Evolutionary conservation across 2,888 invertebrate genomes (phyloP).

Genomic region (Plebejus melissa): DNA sequence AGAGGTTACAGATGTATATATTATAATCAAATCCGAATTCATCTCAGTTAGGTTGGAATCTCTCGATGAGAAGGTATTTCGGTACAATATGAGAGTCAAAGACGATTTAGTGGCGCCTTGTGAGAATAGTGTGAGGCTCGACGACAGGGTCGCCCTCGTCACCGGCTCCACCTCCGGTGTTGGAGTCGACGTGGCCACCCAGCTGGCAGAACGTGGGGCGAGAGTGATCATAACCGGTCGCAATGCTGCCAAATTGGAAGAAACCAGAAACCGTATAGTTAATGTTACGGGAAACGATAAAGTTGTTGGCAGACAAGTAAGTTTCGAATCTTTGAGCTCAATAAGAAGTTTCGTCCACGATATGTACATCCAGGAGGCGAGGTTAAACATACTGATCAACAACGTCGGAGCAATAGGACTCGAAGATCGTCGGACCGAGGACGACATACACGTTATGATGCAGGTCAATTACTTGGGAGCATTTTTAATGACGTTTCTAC

Average conservation of each 20-base stretch:
- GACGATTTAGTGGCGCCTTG: constrained; percentile 49
- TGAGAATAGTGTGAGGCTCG: constrained; percentile 47
- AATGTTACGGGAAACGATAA: constrained; percentile 45
- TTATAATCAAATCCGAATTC: background rate
- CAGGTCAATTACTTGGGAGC: constrained; percentile 73
- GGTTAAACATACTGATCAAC: constrained; percentile 66
- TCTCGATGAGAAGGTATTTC: background rate
- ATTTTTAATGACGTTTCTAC: constrained; percentile 55
- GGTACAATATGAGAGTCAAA: background rate
- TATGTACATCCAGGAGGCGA: constrained; percentile 66
- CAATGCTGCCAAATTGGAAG: constrained; percentile 51
- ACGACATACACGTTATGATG: constrained; percentile 81
- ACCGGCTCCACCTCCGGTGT: constrained; percentile 61
- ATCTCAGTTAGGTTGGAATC: background rate
- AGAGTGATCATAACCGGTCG: constrained; percentile 78
- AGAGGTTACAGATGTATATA: background rate
- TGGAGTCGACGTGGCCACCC: constrained; percentile 59
- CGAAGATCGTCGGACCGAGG: constrained; percentile 71
- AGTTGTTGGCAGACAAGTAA: constrained; percentile 57
- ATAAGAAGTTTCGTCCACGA: constrained; percentile 79
- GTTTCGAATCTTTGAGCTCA: constrained; percentile 72
- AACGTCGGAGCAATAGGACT: constrained; percentile 69
- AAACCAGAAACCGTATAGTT: constrained; percentile 46
- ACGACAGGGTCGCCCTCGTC: constrained; percentile 61
- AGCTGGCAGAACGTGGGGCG: constrained; percentile 72